phyloP scores from a whole-genome alignment of 2,797 vertebrate genomes.

The Epinephelus coioides region DNA sequence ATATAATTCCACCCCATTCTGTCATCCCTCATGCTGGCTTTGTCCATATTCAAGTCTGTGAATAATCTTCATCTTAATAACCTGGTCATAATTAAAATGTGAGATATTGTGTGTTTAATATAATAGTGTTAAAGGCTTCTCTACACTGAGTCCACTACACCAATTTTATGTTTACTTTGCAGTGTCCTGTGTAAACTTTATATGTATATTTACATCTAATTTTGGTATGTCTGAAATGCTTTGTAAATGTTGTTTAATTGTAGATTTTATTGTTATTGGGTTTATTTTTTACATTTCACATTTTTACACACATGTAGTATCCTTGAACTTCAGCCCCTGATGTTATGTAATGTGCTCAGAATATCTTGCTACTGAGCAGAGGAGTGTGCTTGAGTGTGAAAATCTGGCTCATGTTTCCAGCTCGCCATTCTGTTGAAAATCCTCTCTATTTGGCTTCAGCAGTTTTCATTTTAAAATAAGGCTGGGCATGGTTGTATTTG shows the following conservation, averaged over 20 bases:
- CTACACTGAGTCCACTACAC: neutral
- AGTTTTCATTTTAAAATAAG: slow-evolving; percentile 29
- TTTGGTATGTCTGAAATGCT: neutral
- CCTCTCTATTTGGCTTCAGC: slow-evolving; percentile 15
- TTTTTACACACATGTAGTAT: slow-evolving; percentile 47
- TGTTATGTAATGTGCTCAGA: slow-evolving; percentile 69
- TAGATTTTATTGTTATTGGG: neutral
- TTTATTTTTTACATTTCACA: slow-evolving; percentile 22
- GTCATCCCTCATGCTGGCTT: slow-evolving; percentile 20
- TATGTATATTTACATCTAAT: neutral
- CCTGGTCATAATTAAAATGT: slow-evolving; percentile 6
- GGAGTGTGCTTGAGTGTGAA: slow-evolving; percentile 57
- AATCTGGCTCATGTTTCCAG: slow-evolving; percentile 40
- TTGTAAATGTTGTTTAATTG: neutral
- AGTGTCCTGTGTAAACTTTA: no score
- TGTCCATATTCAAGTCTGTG: slow-evolving; percentile 7
- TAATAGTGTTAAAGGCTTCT: neutral
- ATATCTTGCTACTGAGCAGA: slow-evolving; percentile 57
- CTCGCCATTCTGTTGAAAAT: slow-evolving; percentile 34
- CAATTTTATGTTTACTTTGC: neutral
- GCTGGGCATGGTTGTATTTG: slow-evolving; percentile 2
- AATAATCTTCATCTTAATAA: slow-evolving; percentile 11
- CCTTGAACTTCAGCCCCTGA: slow-evolving; percentile 57
- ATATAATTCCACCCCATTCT: slow-evolving; percentile 10
- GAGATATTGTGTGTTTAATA: neutral